A percentile compares a stretch with the other conserved stretches of the same genome.
phyloP scores from a whole-genome alignment of 2,888 invertebrate genomes.

The Cantharis rufa region DNA sequence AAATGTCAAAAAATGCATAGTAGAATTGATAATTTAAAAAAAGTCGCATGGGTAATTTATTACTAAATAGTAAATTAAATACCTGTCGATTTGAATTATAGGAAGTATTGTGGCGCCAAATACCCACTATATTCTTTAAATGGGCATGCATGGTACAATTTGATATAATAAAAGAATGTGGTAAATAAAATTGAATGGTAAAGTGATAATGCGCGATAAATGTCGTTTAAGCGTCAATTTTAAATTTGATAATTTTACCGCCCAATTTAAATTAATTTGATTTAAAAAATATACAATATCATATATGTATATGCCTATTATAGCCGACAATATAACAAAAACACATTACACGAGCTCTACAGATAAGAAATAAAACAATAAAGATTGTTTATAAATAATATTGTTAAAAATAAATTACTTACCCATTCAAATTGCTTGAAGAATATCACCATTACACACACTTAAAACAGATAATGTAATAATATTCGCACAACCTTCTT shows the following conservation, averaged over 20 bases:
- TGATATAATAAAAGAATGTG: neutral
- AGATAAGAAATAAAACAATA: neutral
- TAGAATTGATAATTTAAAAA: neutral
- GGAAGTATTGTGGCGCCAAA: conserved; percentile 2
- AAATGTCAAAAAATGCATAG: neutral
- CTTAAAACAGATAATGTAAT: neutral
- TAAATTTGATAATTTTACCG: neutral
- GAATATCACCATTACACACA: neutral
- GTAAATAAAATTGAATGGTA: neutral
- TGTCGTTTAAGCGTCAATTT: neutral
- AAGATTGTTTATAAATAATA: neutral
- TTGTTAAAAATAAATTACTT: neutral
- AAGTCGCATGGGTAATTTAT: neutral
- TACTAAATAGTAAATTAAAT: neutral
- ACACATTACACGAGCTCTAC: neutral
- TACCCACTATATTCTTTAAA: neutral
- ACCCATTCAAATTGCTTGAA: neutral
- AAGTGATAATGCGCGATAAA: neutral
- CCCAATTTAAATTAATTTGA: neutral
- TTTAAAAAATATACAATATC: neutral
- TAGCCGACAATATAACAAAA: neutral
- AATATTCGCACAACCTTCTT: neutral
- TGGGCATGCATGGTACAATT: neutral
- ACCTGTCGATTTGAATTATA: neutral
- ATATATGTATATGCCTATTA: neutral